These are phyloP conservation scores for Furcifer pardalis DNA, from an alignment of 2,797 vertebrate species.

Conservation along the genomic window DNA sequence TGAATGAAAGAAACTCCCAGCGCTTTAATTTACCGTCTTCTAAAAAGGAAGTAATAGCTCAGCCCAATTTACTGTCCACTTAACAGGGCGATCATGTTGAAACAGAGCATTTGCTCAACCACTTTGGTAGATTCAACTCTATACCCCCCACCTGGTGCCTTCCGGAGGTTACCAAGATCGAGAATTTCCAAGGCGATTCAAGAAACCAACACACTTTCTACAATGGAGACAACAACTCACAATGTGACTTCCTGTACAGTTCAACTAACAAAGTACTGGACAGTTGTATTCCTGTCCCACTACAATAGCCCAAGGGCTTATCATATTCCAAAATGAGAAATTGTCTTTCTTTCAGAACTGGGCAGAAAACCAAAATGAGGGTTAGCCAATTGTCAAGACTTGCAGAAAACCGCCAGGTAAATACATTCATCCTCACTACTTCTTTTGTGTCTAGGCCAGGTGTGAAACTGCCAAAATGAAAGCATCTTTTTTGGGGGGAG, in stretches of 20 bases:
- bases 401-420: neutral
- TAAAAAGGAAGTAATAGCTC: slow-evolving; percentile 17
- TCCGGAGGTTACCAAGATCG: neutral
- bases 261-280: neutral
- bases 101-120: neutral
- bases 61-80: slow-evolving; percentile 29
- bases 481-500: too few relatives aligned
- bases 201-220: neutral
- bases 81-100: slow-evolving; percentile 20
- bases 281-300: neutral
- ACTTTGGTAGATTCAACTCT: slow-evolving; percentile 3
- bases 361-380: neutral
- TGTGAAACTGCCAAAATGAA: too few relatives aligned
- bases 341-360: too few relatives aligned
- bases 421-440: too few relatives aligned
- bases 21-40: slow-evolving; percentile 1
- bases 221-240: neutral
- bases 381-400: too few relatives aligned
- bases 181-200: neutral
- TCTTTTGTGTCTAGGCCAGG: too few relatives aligned
- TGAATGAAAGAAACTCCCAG: slow-evolving; percentile 59
- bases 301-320: neutral
- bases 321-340: neutral
- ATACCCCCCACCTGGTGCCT: neutral
- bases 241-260: neutral